Evolutionary conservation across 2,888 invertebrate species (phyloP).

Genomic region (Metalampra italica): DNA sequence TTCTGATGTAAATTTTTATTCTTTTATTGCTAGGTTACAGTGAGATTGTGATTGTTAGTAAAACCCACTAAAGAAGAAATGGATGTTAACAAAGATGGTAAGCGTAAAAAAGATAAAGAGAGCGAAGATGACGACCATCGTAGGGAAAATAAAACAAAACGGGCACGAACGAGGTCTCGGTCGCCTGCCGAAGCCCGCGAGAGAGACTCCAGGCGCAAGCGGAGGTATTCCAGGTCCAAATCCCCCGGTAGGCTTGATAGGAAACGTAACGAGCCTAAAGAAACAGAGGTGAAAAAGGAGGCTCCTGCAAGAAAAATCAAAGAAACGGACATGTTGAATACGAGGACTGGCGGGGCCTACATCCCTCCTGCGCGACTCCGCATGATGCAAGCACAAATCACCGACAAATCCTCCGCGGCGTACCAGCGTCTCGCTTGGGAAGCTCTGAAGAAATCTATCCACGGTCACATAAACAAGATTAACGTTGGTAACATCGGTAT

Average conservation of each 20-base stretch:
- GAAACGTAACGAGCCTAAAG: constrained; percentile 28
- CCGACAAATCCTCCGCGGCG: constrained; percentile 95
- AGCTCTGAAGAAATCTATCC: constrained; percentile 98
- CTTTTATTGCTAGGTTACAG: too few relatives aligned
- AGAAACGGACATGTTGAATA: constrained; percentile 84
- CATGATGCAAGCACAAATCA: constrained; percentile 97
- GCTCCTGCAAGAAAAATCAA: constrained; percentile 50
- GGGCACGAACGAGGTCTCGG: constrained; percentile 45
- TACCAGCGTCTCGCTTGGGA: constrained; percentile 99
- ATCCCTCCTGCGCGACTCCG: constrained; percentile 98
- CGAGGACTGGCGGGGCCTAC: constrained; percentile 95
- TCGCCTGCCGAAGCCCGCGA: constrained; percentile 37
- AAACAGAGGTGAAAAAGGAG: constrained; percentile 33
- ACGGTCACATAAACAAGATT: constrained; percentile 98
- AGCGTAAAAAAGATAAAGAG: constrained; percentile 10
- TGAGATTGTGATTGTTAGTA: too few relatives aligned
- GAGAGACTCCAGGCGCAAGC: constrained; percentile 47
- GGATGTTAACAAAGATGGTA: constrained; percentile 7
- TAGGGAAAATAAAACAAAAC: constrained; percentile 39
- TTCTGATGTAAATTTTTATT: too few relatives aligned
- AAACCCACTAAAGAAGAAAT: background rate
- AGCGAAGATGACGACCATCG: constrained; percentile 6
- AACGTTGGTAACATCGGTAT: constrained; percentile 96
- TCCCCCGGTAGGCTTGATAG: constrained; percentile 39
- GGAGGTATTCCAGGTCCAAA: constrained; percentile 49